Base-by-base conservation (phyloP, 2,888 invertebrate species). In the Pecten maximus region DNA sequence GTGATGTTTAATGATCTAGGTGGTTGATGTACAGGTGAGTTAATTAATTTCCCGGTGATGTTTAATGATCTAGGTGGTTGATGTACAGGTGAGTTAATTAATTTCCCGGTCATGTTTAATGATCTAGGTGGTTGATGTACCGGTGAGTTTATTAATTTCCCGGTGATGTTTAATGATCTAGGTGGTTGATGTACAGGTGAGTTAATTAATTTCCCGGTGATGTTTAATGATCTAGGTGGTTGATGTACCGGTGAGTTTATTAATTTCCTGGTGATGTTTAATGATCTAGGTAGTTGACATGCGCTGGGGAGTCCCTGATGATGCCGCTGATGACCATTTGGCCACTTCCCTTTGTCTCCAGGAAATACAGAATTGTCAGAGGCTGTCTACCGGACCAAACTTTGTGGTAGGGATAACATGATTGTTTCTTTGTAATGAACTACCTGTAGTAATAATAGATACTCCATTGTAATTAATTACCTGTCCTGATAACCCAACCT, bases 261-360 rank as follows among this genome's bases (percentile, higher is more conserved):
- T 0, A n/a, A 44, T 28, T 40, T 88, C n/a, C 6, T 44, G 88
- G 28, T 19, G 28, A 40, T 89, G 40, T 89, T 74, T 86, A 28
- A 16, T 44, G 6, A n/a, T 98, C 98, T 92, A 95, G 95, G 94
- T 95, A 87, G 95, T 96, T n/a, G 96, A 96, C 92, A 96, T 96
- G 96, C 92, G 96, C 86, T 96, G 96, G 96, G 96, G 96, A n/a
- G 95, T 96, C 10, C 94, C 95, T 16, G 93, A 93, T 39, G 96
- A 95, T 87, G 95, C 95, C 1, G 90, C 94, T 8, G 95, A 96
- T 91, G 95, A 96, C 89, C 96, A 96, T 91, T 92, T 92, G 60
- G 94, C 94, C 6, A 91, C 95, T 0, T 90, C 93, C 15, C 93
- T 96, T 8, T 96, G 96, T 92, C 91, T 95, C 40, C 93, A 95